Percentiles rank a stretch among this genome's conserved stretches.
These are phyloP conservation scores for Laterallus jamaicensis DNA, from an alignment of 2,113 vertebrate genomes.

Conservation along the genomic window DNA sequence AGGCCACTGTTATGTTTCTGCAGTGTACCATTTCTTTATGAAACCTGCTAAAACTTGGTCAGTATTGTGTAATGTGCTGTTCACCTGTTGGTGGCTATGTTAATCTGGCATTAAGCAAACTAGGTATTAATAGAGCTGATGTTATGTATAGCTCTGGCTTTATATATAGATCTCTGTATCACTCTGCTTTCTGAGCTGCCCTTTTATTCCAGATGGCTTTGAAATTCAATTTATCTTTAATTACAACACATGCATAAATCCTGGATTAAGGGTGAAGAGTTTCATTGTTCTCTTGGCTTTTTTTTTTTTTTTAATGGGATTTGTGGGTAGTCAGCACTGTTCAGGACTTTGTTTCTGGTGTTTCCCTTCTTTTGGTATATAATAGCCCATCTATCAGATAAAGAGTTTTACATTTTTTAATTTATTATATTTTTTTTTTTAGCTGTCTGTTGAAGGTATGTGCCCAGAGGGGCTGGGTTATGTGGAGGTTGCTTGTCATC, in stretches of 20 bases:
- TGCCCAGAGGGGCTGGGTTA: not conserved
- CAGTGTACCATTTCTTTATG: not conserved
- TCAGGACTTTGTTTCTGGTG: slow-evolving; percentile 17
- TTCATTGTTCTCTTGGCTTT: not conserved
- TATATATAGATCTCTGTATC: not conserved
- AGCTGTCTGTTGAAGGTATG: slow-evolving; percentile 26
- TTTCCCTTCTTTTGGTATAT: not conserved
- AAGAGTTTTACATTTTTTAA: not conserved
- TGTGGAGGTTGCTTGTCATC: not conserved
- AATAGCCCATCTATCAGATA: slow-evolving; percentile 46
- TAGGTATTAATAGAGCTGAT: not conserved
- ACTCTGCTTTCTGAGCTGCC: not conserved
- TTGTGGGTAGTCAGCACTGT: not conserved
- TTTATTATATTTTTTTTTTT: not conserved
- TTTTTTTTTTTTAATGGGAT: not conserved
- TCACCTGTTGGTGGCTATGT: not conserved
- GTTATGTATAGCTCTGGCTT: not conserved
- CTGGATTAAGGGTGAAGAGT: slow-evolving; percentile 35
- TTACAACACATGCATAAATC: slow-evolving; percentile 29
- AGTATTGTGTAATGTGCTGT: not conserved
- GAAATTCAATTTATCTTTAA: slow-evolving; percentile 57
- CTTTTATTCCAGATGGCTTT: slow-evolving; percentile 42
- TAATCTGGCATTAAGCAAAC: not conserved
- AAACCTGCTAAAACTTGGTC: not conserved
- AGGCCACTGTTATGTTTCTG: not conserved